A percentile compares a stretch with the other conserved stretches of the same genome.
Evolutionary conservation across 2,113 vertebrate genomes (phyloP).

Genomic region (Odontophorus gujanensis): DNA sequence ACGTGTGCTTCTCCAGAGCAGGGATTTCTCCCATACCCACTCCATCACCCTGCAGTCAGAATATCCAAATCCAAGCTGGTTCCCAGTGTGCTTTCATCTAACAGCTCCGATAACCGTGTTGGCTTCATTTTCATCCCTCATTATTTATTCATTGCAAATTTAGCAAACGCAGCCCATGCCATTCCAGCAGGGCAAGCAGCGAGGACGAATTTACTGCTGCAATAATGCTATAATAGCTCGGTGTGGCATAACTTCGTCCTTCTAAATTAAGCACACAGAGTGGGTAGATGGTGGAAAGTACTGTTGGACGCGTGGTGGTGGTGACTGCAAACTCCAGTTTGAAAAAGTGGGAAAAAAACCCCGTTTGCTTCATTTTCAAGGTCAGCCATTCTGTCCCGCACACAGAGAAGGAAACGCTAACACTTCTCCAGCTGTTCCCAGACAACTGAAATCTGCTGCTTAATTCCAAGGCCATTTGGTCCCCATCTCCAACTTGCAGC

Average conservation of each 20-base stretch:
- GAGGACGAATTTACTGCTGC: not conserved
- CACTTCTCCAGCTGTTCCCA: not conserved
- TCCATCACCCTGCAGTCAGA: not conserved
- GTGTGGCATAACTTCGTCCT: not conserved
- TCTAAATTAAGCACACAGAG: not conserved
- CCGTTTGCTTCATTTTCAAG: not conserved
- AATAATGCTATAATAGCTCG: not conserved
- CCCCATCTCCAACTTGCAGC: not conserved
- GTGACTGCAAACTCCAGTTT: not conserved
- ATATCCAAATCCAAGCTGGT: not conserved
- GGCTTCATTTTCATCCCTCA: not conserved
- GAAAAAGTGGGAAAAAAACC: not conserved
- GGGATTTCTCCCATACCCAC: not conserved
- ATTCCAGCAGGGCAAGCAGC: not conserved
- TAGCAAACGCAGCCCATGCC: not conserved
- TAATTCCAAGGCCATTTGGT: conserved; percentile 14
- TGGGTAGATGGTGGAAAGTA: not conserved
- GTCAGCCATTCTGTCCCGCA: not conserved
- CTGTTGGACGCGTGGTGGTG: not conserved
- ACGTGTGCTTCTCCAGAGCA: not conserved
- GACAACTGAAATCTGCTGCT: not conserved
- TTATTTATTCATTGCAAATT: not conserved
- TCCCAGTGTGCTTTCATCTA: not conserved
- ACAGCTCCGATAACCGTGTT: not conserved
- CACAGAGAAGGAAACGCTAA: fast-evolving